Evolutionary conservation across 2,113 vertebrate species (phyloP).

Genomic region (Myxocyprinus asiaticus): DNA sequence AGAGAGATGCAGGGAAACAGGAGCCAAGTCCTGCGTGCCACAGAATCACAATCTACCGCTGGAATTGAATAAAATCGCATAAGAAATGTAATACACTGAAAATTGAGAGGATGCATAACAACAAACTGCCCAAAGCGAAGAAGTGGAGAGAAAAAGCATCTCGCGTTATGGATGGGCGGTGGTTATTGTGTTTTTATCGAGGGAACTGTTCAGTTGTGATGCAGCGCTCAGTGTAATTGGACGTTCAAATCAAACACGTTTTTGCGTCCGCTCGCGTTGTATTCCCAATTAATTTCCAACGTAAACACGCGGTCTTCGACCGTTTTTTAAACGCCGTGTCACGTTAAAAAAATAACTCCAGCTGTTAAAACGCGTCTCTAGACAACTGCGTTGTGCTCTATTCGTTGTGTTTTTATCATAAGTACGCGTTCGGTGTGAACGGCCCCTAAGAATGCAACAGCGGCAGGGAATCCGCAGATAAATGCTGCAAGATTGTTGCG

Average conservation of each 20-base stretch:
- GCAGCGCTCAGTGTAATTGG: background rate
- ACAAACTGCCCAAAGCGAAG: background rate
- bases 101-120: constrained; percentile 19
- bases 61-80: background rate
- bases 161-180: constrained; percentile 23
- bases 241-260: too few relatives aligned
- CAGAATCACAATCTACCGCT: constrained; percentile 10
- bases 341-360: too few relatives aligned
- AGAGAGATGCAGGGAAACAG: constrained; percentile 57
- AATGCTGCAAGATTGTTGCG: background rate
- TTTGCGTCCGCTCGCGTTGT: too few relatives aligned
- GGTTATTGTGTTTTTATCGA: background rate
- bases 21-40: constrained; percentile 67
- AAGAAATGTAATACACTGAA: background rate
- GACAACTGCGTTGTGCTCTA: too few relatives aligned
- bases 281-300: too few relatives aligned
- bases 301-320: too few relatives aligned
- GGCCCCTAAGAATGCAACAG: background rate
- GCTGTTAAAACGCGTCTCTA: too few relatives aligned
- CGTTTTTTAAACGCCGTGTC: too few relatives aligned
- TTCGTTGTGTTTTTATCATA: too few relatives aligned
- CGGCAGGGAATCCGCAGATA: background rate
- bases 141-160: background rate
- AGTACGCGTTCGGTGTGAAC: too few relatives aligned
- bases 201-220: background rate